Evolutionary conservation across 2,113 vertebrate species (phyloP), one percentile per base, ranked within the genome.

Genomic region (Tragelaphus buxtoni): DNA sequence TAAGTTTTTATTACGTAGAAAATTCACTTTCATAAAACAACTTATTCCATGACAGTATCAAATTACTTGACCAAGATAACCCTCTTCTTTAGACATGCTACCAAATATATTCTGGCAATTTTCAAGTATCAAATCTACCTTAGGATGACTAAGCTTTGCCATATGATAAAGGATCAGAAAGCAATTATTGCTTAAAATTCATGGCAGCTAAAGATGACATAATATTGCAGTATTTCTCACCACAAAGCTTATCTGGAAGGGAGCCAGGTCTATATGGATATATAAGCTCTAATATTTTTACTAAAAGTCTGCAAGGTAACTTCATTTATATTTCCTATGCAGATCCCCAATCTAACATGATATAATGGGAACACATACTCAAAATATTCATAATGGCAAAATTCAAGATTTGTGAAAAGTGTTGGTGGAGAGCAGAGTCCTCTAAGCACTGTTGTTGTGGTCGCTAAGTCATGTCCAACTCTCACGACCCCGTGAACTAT

Each of bases 1-100:
- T 20, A 84, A 49, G 35, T 12, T 69, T 83, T 94, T 93, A 95
- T 39, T 69, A 72, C 20, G 18, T 16, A 76, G 63, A 95, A 82
- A 87, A 72, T 45, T 35, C 91, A 65, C 35, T 95, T 95, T 88
- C 55, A 90, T 81, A 55, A 65, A 97, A 87, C 17, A 95, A 35
- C 13, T 93, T 49, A 88, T 18, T 63, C 80, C 45, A 95, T 60
- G 53, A 63, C 10, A 84, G 47, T 14, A 90, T 45, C 60, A 90
- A 94, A 95, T 30, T 86, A 61, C n/a, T n/a, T 83, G 32, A 84
- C 51, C 94, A 65, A 74, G 47, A 32, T 22, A 74, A 91, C 32
- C 32, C 22, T 87, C 81, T 35, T 69, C 45, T 86, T 95, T 22
- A 95, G 45, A 87, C 28, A 87, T 32, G 51, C 9, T 81, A 45